Conservation (phyloP, 1,140 invertebrate species). For the Nymphalis io region DNA sequence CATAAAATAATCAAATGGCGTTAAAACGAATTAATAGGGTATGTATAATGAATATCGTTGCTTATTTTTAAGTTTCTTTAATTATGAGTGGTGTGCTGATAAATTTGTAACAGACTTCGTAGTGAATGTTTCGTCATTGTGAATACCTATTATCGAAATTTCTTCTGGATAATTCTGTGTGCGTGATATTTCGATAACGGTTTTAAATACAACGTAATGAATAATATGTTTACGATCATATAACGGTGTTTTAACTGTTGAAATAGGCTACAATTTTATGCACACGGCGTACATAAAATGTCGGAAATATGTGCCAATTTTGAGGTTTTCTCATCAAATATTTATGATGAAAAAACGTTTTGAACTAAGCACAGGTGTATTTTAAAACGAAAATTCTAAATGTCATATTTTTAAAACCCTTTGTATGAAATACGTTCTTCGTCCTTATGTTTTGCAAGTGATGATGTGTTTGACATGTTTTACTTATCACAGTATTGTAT, state of each 20-base stretch:
- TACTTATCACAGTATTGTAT: slow-evolving; percentile 55
- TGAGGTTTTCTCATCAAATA: slow-evolving; percentile 69
- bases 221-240: slow-evolving; percentile 24
- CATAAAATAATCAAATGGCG: slow-evolving; percentile 88
- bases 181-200: slow-evolving; percentile 54
- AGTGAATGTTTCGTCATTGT: slow-evolving; percentile 82
- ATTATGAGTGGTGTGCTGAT: slow-evolving; percentile 67
- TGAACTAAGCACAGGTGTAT: slow-evolving; percentile 28
- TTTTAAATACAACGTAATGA: slow-evolving; percentile 33
- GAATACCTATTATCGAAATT: slow-evolving; percentile 80
- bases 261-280: slow-evolving; percentile 73
- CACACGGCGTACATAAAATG: slow-evolving; percentile 80
- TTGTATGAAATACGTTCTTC: slow-evolving; percentile 31
- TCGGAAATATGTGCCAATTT: slow-evolving; percentile 79
- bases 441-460: slow-evolving; percentile 62
- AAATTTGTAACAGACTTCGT: slow-evolving; percentile 80
- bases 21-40: slow-evolving; percentile 98
- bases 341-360: slow-evolving; percentile 36
- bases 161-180: slow-evolving; percentile 79
- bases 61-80: slow-evolving; percentile 66
- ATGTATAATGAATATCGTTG: slow-evolving; percentile 81
- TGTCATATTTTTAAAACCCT: background rate
- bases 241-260: slow-evolving; percentile 59
- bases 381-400: slow-evolving; percentile 30
- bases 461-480: slow-evolving; percentile 75